These are phyloP conservation scores for Cyphomyrus discorhynchus DNA, from an alignment of 2,113 vertebrate species.

Conservation along the genomic window DNA sequence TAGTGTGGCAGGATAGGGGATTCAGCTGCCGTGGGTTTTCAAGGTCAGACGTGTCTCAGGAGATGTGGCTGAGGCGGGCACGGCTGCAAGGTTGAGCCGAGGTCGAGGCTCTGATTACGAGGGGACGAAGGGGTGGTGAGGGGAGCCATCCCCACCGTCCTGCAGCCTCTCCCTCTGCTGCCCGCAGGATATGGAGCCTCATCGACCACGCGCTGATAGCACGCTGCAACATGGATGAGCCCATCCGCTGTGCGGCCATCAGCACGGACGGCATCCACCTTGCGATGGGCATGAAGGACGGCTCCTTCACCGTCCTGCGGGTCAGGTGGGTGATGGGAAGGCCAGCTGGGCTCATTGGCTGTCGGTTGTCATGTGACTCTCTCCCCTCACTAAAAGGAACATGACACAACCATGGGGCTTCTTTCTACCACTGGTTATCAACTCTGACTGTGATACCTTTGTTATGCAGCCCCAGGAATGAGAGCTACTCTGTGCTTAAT, in stretches of 20 bases:
- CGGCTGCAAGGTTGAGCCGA: background rate
- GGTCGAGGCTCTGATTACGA: background rate
- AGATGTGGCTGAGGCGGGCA: background rate
- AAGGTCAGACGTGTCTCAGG: background rate
- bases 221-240: conserved; percentile 97
- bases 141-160: too few relatives aligned
- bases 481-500: background rate
- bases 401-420: background rate
- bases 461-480: background rate
- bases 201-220: conserved; percentile 94
- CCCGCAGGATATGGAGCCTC: conserved; percentile 89
- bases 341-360: background rate
- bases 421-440: background rate
- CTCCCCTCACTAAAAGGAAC: background rate
- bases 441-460: background rate
- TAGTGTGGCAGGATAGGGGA: background rate
- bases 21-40: background rate
- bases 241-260: conserved; percentile 88
- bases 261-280: conserved; percentile 93
- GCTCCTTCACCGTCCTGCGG: conserved; percentile 92
- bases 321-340: conserved; percentile 69
- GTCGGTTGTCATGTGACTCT: background rate
- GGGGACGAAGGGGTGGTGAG: background rate
- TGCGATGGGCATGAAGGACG: conserved; percentile 95
- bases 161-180: background rate